A percentile compares a stretch with the other conserved stretches of the same genome.
Evolutionary conservation across 2,888 invertebrate genomes (phyloP).

Genomic region (Agapostemon virescens): DNA sequence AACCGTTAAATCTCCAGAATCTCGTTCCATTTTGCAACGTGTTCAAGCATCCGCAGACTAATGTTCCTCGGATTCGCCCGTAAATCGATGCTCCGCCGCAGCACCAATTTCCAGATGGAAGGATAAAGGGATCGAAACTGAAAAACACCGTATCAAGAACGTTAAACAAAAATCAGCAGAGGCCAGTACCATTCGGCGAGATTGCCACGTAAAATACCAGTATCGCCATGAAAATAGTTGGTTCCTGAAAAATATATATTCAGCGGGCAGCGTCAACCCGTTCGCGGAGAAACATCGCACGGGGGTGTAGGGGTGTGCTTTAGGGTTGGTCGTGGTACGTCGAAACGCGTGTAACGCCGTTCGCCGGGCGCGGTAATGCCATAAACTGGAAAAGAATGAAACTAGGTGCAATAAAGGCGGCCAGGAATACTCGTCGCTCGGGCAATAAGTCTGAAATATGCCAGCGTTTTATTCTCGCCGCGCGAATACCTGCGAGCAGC

Average conservation of each 20-base stretch:
- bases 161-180: too few relatives aligned
- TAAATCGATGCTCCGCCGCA: too few relatives aligned
- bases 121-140: background rate
- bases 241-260: background rate
- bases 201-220: background rate
- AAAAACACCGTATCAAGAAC: too few relatives aligned
- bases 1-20: too few relatives aligned
- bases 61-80: too few relatives aligned
- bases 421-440: slow-evolving; percentile 54
- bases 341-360: slow-evolving; percentile 64
- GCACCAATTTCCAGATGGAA: background rate
- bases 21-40: background rate
- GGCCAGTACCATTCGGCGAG: too few relatives aligned
- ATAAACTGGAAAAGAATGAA: slow-evolving; percentile 73
- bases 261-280: background rate
- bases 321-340: slow-evolving; percentile 30
- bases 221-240: background rate
- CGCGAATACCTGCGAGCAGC: slow-evolving; percentile 60
- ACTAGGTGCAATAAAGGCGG: slow-evolving; percentile 72
- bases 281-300: background rate
- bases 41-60: too few relatives aligned
- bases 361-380: slow-evolving; percentile 60
- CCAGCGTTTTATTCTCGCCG: slow-evolving; percentile 70
- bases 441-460: slow-evolving; percentile 76
- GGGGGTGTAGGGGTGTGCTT: background rate